Evolutionary conservation across 2,797 vertebrate genomes (phyloP).

Genomic region (Sebastes glaucus): DNA sequence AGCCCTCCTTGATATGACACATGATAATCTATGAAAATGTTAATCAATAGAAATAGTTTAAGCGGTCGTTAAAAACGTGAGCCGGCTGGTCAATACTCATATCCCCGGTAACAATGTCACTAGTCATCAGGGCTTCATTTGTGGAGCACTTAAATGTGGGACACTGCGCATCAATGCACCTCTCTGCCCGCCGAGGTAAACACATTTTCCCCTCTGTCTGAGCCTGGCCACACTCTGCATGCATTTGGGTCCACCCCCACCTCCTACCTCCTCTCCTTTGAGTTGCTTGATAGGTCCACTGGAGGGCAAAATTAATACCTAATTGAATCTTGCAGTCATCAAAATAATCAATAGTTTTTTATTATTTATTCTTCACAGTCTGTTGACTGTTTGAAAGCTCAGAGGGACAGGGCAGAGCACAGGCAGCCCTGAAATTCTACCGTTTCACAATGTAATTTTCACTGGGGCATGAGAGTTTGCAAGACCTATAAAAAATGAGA

Average conservation of each 20-base stretch:
- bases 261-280: conserved; percentile 91
- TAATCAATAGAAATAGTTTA: conserved; percentile 99
- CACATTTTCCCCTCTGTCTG: conserved; percentile 96
- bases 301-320: conserved; percentile 99
- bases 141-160: conserved; percentile 97
- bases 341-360: conserved; percentile 99
- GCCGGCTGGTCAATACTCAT: conserved; percentile 95
- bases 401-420: conserved; percentile 90
- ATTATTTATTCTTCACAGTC: conserved; percentile 99
- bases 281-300: conserved; percentile 99
- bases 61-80: conserved; percentile 93
- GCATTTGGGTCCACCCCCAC: conserved; percentile 87
- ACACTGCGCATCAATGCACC: conserved; percentile 93
- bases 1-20: conserved; percentile 97
- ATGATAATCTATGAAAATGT: conserved; percentile 99
- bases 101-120: conserved; percentile 96
- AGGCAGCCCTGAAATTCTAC: conserved; percentile 95
- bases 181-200: conserved; percentile 92
- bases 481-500: conserved; percentile 94
- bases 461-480: conserved; percentile 93
- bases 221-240: conserved; percentile 91
- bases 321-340: conserved; percentile 99
- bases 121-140: conserved; percentile 96
- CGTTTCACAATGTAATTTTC: conserved; percentile 99
- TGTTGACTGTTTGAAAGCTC: conserved; percentile 99